Evolutionary conservation across 2,888 invertebrate genomes (phyloP).

Genomic region (Coenonympha arcania): DNA sequence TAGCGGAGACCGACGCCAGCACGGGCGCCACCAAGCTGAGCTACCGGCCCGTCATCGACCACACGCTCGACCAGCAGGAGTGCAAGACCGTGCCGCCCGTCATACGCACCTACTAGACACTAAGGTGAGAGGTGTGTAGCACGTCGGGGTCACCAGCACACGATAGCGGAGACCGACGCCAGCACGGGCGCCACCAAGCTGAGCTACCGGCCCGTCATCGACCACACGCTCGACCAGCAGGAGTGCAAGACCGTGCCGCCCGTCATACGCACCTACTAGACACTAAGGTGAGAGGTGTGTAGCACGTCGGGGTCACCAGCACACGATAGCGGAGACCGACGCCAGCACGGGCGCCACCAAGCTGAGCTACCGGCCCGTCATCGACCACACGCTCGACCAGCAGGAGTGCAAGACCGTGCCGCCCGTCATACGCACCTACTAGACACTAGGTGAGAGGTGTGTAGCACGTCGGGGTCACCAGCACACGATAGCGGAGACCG

Average conservation of each 20-base stretch:
- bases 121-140: no score
- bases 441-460: constrained; percentile 37
- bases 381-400: constrained; percentile 90
- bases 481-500: constrained; percentile 72
- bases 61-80: no score
- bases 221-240: constrained; percentile 85
- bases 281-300: not conserved
- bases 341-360: constrained; percentile 82
- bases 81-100: no score
- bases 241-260: constrained; percentile 94
- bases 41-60: no score
- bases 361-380: constrained; percentile 93
- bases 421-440: constrained; percentile 94
- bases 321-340: constrained; percentile 88
- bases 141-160: no score
- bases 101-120: no score
- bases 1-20: no score
- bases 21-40: no score
- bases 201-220: no score
- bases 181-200: no score
- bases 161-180: no score
- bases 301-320: constrained; percentile 64
- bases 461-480: not conserved
- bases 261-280: constrained; percentile 91
- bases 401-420: constrained; percentile 90